Conservation (phyloP, 2,888 invertebrate species). For the Andricus quercusramuli region DNA sequence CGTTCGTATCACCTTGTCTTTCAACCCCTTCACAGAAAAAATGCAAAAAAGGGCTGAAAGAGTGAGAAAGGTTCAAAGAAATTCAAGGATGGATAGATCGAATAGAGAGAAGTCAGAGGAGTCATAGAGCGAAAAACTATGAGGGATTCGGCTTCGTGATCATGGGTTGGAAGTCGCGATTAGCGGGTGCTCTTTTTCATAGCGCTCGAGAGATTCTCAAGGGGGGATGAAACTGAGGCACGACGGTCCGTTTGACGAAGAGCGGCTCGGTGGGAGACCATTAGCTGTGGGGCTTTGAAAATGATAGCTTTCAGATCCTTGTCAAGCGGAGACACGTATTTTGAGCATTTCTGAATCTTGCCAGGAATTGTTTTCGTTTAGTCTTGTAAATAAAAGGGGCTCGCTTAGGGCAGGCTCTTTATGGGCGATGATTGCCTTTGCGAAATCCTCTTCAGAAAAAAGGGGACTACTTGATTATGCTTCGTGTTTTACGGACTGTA, state of each 20-base stretch:
- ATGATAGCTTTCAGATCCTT: constrained; percentile 26
- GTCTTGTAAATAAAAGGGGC: constrained; percentile 32
- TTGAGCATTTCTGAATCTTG: constrained; percentile 18
- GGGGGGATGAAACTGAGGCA: not conserved
- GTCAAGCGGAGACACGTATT: constrained; percentile 27
- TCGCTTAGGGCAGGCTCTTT: constrained; percentile 19
- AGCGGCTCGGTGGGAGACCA: not conserved
- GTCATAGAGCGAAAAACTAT: constrained; percentile 30
- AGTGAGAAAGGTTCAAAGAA: constrained; percentile 51
- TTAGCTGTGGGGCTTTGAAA: constrained; percentile 29
- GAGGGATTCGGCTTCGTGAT: constrained; percentile 14
- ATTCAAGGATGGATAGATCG: constrained; percentile 29
- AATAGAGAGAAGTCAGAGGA: not conserved
- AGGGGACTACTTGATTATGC: not conserved
- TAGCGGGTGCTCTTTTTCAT: constrained; percentile 30
- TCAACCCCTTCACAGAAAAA: constrained; percentile 51
- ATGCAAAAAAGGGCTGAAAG: constrained; percentile 49
- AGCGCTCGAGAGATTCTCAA: not conserved
- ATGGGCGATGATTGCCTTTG: constrained; percentile 6
- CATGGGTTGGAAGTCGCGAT: constrained; percentile 22
- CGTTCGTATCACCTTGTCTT: constrained; percentile 42
- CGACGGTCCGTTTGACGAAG: constrained; percentile 25
- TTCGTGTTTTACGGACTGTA: not conserved
- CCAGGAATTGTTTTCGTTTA: constrained; percentile 33
- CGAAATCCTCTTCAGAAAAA: not conserved